A percentile compares a stretch with the other conserved stretches of the same genome.
Evolutionary conservation across 2,888 invertebrate genomes (phyloP).

Genomic region (Artemia sp.): DNA sequence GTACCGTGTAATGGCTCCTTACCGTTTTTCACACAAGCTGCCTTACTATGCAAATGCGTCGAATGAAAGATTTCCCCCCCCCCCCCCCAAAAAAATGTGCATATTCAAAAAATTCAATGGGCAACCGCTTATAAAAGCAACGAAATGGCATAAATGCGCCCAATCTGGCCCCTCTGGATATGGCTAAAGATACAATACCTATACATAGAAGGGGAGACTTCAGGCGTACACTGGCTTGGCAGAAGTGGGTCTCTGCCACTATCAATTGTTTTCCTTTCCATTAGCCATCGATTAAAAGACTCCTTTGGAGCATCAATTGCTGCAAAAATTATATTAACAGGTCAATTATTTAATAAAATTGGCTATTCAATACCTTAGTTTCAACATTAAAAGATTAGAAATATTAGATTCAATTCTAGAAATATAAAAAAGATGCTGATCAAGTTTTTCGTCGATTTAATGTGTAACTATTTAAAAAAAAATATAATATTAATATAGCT

Average conservation of each 20-base stretch:
- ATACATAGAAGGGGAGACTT: conserved; percentile 73
- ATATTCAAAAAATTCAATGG: too few species aligned
- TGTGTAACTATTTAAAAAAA: too few species aligned
- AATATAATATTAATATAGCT: too few species aligned
- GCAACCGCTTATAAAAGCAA: too few species aligned
- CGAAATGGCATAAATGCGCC: too few species aligned
- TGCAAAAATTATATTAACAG: conserved; percentile 27
- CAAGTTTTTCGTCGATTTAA: too few species aligned
- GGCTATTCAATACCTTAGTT: background rate
- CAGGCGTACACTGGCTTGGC: conserved; percentile 77
- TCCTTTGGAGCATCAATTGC: conserved; percentile 85
- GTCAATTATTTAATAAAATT: background rate
- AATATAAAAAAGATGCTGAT: background rate
- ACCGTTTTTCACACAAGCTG: too few species aligned
- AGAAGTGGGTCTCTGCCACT: conserved; percentile 74
- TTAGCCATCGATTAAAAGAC: conserved; percentile 84
- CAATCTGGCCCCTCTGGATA: too few species aligned
- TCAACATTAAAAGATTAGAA: background rate
- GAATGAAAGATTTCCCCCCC: too few species aligned
- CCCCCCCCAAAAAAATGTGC: too few species aligned
- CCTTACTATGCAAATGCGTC: too few species aligned
- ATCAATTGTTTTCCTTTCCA: conserved; percentile 83
- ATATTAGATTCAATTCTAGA: background rate
- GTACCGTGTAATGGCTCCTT: too few species aligned
- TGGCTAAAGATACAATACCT: background rate